These are phyloP conservation scores for Montipora capricornis DNA, from an alignment of 64 coral and sea anemone species.

Conservation along the genomic window DNA sequence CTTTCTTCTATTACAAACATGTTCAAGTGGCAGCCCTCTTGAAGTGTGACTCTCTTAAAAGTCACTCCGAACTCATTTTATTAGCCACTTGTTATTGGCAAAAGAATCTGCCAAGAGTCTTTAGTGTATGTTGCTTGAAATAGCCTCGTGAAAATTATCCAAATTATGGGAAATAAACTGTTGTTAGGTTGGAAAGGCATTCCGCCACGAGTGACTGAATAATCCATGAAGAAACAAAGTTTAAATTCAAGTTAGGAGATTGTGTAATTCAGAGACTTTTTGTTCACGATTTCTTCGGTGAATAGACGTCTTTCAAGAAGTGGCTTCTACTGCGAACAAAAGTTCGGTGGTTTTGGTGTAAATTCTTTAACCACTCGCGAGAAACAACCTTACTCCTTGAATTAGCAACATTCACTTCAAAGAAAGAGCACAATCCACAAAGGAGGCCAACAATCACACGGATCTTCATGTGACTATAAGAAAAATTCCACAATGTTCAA, in stretches of 20 bases:
- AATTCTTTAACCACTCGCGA: slow-evolving; percentile 34
- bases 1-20: neutral
- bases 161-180: slow-evolving; percentile 42
- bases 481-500: neutral
- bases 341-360: slow-evolving; percentile 51
- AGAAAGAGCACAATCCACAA: neutral
- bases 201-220: slow-evolving; percentile 43
- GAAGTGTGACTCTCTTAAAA: slow-evolving; percentile 5
- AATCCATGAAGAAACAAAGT: neutral
- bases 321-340: neutral
- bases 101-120: neutral
- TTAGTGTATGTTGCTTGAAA: slow-evolving; percentile 23
- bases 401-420: neutral
- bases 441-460: neutral
- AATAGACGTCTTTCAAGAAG: neutral
- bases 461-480: neutral
- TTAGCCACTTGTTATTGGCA: slow-evolving; percentile 4
- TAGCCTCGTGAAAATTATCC: slow-evolving; percentile 21
- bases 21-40: neutral
- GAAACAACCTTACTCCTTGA: slow-evolving; percentile 35
- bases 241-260: neutral
- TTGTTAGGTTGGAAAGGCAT: slow-evolving; percentile 32
- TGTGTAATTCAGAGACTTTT: neutral
- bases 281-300: neutral
- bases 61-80: slow-evolving; percentile 26